phyloP scores from a whole-genome alignment of 2,797 vertebrate genomes.

The Peromyscus nudipes region DNA sequence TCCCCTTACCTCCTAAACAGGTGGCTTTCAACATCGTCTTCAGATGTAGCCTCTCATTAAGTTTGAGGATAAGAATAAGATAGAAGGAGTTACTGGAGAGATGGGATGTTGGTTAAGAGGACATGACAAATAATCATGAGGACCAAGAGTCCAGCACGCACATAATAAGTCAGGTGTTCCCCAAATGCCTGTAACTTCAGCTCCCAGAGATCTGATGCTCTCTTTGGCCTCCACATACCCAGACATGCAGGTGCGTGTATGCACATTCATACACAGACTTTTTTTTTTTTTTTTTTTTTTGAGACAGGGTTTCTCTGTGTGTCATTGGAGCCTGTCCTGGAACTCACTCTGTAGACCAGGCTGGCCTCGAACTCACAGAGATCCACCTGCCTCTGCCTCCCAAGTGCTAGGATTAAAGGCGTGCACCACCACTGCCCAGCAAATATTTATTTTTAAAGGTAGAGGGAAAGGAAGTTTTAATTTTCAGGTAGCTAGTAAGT shows the following conservation, averaged over 20 bases:
- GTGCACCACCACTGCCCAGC: too few relatives aligned
- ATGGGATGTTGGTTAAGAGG: neutral
- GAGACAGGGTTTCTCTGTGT: too few relatives aligned
- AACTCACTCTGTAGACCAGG: too few relatives aligned
- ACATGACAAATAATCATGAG: neutral
- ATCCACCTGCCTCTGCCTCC: too few relatives aligned
- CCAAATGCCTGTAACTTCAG: neutral
- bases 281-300: neutral
- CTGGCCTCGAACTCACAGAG: too few relatives aligned
- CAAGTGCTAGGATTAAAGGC: too few relatives aligned
- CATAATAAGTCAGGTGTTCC: neutral
- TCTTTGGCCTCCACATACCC: neutral
- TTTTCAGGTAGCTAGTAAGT: constrained; percentile 66
- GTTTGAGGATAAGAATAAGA: constrained; percentile 82
- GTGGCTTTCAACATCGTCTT: constrained; percentile 69
- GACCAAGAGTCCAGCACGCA: neutral
- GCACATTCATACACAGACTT: neutral
- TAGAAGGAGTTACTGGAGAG: neutral
- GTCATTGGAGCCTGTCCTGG: too few relatives aligned
- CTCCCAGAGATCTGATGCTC: neutral
- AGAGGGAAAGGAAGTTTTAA: constrained; percentile 84
- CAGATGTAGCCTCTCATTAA: constrained; percentile 78
- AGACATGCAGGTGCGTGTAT: neutral
- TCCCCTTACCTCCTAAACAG: constrained; percentile 78
- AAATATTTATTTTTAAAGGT: neutral